These are phyloP conservation scores for Phycodurus eques DNA, from an alignment of 2,113 vertebrate genomes.

Conservation along the genomic window DNA sequence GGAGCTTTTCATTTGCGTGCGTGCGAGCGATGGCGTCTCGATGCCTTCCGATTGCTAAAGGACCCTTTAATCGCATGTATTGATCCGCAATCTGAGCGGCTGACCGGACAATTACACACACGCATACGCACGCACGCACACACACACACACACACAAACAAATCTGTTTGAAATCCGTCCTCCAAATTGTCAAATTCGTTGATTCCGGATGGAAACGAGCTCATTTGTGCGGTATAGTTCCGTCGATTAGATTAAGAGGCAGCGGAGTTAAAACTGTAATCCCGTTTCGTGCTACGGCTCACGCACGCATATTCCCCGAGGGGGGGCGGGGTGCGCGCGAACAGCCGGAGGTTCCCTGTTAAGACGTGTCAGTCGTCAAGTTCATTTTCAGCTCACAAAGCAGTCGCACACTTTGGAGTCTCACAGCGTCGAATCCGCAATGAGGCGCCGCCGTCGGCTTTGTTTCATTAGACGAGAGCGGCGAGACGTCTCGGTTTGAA, in stretches of 20 bases:
- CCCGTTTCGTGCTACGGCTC: background rate
- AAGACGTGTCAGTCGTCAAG: too few species aligned
- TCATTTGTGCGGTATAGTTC: background rate
- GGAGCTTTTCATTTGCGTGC: constrained; percentile 50
- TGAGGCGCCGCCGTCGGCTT: background rate
- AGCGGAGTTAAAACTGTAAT: background rate
- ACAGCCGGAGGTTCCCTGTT: background rate
- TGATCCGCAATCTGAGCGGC: constrained; percentile 53
- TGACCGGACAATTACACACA: constrained; percentile 2
- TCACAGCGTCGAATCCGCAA: background rate
- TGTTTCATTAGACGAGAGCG: background rate
- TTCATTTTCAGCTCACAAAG: too few species aligned
- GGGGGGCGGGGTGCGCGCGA: too few species aligned
- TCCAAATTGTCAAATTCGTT: background rate
- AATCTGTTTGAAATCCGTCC: too few species aligned
- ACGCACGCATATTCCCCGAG: background rate
- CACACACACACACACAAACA: background rate
- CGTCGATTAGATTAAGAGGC: background rate
- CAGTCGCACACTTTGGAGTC: background rate
- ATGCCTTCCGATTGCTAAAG: constrained; percentile 58
- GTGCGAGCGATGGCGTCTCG: constrained; percentile 52
- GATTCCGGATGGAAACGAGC: background rate
- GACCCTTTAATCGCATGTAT: constrained; percentile 60
- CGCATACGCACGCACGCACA: background rate
- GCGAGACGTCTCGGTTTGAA: background rate